Conservation (phyloP, 1,140 invertebrate genomes). For the Achroia grisella region DNA sequence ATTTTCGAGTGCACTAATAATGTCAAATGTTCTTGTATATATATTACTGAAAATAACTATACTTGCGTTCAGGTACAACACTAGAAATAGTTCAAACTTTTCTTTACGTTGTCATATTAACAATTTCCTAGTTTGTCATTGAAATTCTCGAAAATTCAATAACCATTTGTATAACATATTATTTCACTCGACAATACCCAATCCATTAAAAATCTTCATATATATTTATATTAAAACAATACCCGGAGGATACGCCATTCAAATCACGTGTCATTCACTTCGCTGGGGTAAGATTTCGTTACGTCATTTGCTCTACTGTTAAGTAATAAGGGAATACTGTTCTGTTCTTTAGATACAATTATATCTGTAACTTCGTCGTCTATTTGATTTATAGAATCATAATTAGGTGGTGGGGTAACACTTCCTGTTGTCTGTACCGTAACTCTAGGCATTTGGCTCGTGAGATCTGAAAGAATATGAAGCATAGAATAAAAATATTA, state of each 20-base stretch:
- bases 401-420: conserved; percentile 42
- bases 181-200: no score
- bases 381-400: conserved; percentile 30
- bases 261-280: conserved; percentile 40
- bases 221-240: no score
- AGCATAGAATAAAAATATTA: neutral
- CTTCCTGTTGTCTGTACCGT: conserved; percentile 18
- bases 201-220: no score
- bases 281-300: conserved; percentile 16
- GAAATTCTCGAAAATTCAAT: no score
- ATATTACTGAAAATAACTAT: no score
- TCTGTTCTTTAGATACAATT: conserved; percentile 33
- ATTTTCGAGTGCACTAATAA: no score
- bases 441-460: conserved; percentile 34
- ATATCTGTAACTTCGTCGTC: conserved; percentile 45
- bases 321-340: conserved; percentile 30
- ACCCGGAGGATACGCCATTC: neutral
- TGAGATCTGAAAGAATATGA: conserved; percentile 38
- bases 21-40: no score
- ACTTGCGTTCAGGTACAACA: no score
- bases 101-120: no score
- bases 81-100: no score
- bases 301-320: conserved; percentile 12
- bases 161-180: no score
- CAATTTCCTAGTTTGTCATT: no score